Evolutionary conservation across 1,140 invertebrate species (phyloP), one percentile per base, ranked within the genome.

Genomic region (Pseudomyrmex flavicornis): DNA sequence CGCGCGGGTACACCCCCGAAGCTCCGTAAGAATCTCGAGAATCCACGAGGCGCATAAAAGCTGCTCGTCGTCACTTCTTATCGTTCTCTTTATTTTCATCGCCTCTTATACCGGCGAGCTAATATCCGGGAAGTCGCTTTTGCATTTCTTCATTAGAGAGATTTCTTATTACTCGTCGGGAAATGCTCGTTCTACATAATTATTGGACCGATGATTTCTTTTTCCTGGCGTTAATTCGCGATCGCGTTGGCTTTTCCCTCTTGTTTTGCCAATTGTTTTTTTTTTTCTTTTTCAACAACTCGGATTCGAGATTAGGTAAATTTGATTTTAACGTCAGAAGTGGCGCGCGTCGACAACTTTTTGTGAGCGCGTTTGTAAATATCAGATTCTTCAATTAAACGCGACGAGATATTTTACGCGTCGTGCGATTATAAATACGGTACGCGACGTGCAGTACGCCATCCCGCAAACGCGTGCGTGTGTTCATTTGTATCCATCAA

Each of bases 361-460:
- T 68, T 35, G 35, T 0, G 35, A 4, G 35, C 35, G 35, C 35
- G 8, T 17, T 22, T 59, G 44, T 70, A 69, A 69, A 48, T 15
- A 59, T 59, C 56, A 70, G 10, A n/a, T 12, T 58, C 52, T 58
- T 79, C 58, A 79, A 80, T 50, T 70, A 59, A 70, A 70, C 44
- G 44, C 35, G 48, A n/a, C 26, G 26, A 26, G 26, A 70, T 59
- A 72, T 80, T 70, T 61, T 46, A 50, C 61, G 61, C 10, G 44
- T 52, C 59, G 44, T 12, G 10, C 17, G 54, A 4, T 12, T 3
- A 12, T 52, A 52, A 8, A 70, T 72, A 59, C 58, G 65, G 20
- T 12, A 12, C 15, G 7, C 15, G 7, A 56, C 13, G 48, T 8
- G 9, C n/a, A n/a, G n/a, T n/a, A n/a, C 20, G 15, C 3, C 20